Base-by-base conservation (phyloP, 2,888 invertebrate species). In the Pseudococcus jackbeardsleyi region DNA sequence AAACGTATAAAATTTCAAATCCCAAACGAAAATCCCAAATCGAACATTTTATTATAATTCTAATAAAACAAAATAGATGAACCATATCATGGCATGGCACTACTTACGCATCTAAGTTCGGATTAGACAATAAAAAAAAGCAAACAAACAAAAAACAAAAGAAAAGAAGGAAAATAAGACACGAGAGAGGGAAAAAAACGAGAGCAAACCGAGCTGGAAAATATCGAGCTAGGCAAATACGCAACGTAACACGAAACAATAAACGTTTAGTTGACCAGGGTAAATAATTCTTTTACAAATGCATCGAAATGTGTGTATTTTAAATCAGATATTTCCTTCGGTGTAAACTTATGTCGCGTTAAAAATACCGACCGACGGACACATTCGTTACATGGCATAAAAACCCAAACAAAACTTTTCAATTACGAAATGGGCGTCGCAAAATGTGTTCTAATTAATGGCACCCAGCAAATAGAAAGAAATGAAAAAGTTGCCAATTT, bases 401-500 rank as follows among this genome's bases (percentile, higher is more conserved):
- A 59, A 59, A 42, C 79, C 68, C 68, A 42, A 79, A 79, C 79
- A 42, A 79, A 79, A 79, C 79, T 79, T 79, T 79, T 79, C 79
- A 79, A 79, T 79, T 79, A 79, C 79, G 39, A 79, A 79, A 79
- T 79, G 79, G 42, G 79, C 79, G 79, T 79, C 79, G 79, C 79
- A 79, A 79, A 79, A 79, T 79, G 79, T 42, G 79, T 79, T 79
- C 42, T 79, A 79, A 79, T 79, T 79, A 79, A 79, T 79, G 79
- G 42, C 42, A 42, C n/a, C 79, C 39, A 79, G 79, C 79, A 42
- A 79, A 79, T n/a, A 79, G 79, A 42, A 79, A 79, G 79, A 79
- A 79, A 79, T 79, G 79, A 79, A 79, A 79, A 79, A 79, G 79
- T 79, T 79, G 79, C 79, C 79, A 79, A 79, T 79, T 79, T 33